Evolutionary conservation across 2,797 vertebrate genomes (phyloP), one percentile per base, ranked within the genome.

Genomic region (Cephalopachus bancanus): DNA sequence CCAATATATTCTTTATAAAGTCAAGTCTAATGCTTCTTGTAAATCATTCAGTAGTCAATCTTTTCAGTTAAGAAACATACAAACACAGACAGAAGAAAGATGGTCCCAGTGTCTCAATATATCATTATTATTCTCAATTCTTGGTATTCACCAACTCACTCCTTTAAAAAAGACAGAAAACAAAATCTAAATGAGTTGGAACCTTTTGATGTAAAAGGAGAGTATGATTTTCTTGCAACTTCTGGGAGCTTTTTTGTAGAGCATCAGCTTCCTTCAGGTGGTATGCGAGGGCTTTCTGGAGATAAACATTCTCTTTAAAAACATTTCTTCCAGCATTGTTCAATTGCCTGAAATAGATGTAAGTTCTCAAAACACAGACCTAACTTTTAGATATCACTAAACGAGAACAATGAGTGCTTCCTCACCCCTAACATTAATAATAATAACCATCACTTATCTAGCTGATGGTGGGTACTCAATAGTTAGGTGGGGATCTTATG

Each of bases 231-330:
- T 99, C 98, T 55, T 97, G 97, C 96, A 99, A 89, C 53, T 98
- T 98, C 91, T 97, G 84, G 28, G 98, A 98, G 88, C 83, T 94
- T 97, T 98, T 99, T 97, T 98, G 98, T 93, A 99, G 96, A 83
- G 98, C 97, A 24, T 99, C 98, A 65, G 98, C 97, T 97, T 99
- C 99, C 97, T 99, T 99, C 57, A 99, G 95, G 92, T 99, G 99
- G 97, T 99, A 98, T 65, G 98, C 98, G 55, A 99, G 98, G 6
- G 98, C 98, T 97, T 99, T 98, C 2, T 98, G 99, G 94, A 99
- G 98, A 89, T 98, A 98, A 78, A 99, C 94, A 51, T 99, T 99
- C 97, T 99, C 99, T 98, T 98, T 99, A 97, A 99, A 99, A 95
- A 99, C 98, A 16, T 98, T 98, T 93, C 98, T 99, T 17, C 99